Evolutionary conservation across 2,797 vertebrate species (phyloP).

Genomic region (Lepus oiostolus): DNA sequence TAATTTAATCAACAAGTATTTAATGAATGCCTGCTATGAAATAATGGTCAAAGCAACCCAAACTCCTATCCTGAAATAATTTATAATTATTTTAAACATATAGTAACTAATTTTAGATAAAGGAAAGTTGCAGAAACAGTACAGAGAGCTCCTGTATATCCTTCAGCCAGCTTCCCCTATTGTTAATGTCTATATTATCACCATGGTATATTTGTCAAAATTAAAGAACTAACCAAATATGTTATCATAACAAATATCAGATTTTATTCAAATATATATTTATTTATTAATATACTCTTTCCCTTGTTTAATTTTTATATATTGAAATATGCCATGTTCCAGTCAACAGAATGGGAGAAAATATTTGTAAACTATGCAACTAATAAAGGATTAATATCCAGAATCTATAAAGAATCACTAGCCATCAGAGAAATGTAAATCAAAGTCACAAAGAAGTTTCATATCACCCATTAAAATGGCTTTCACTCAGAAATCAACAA

Average conservation of each 20-base stretch:
- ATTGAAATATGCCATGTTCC: background rate
- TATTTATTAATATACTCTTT: background rate
- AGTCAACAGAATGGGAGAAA: too few species aligned
- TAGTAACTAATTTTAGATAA: background rate
- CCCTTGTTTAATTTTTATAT: background rate
- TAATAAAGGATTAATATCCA: too few species aligned
- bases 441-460: too few species aligned
- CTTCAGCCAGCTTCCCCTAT: background rate
- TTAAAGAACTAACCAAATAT: background rate
- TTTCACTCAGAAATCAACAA: too few species aligned
- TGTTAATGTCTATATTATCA: background rate
- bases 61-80: background rate
- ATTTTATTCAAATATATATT: background rate
- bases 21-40: background rate
- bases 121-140: background rate
- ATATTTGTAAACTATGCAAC: too few species aligned
- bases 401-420: too few species aligned
- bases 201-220: background rate
- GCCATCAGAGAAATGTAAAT: too few species aligned
- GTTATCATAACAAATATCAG: background rate
- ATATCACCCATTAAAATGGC: too few species aligned
- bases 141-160: background rate
- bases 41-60: background rate
- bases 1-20: background rate
- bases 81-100: background rate